Conservation (phyloP, 2,888 invertebrate species). For the Stegophylla sp. region DNA sequence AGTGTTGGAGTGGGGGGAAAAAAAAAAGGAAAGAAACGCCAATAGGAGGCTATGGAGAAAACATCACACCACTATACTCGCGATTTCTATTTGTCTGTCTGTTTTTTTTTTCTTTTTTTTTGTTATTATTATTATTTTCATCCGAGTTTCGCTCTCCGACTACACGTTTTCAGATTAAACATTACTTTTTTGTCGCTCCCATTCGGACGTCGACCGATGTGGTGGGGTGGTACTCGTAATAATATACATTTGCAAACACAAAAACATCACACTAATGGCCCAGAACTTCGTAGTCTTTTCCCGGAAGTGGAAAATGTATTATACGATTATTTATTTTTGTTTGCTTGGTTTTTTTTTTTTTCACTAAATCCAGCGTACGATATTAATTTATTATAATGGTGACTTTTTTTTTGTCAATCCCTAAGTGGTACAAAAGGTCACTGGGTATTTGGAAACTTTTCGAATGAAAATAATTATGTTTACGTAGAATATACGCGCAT, state of each 20-base stretch:
- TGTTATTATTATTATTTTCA: not conserved
- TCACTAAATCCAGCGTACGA: not conserved
- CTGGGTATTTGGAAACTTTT: conserved; percentile 34
- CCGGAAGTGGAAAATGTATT: conserved; percentile 37
- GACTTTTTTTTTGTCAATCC: conserved; percentile 20
- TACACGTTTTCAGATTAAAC: conserved; percentile 23
- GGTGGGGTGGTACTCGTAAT: not conserved
- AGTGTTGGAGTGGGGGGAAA: no score
- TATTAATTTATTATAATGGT: conserved; percentile 28
- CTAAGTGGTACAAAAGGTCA: conserved; percentile 49
- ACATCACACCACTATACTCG: not conserved
- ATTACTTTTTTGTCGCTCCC: conserved; percentile 16
- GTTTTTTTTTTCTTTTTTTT: not conserved
- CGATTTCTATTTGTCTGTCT: conserved; percentile 2
- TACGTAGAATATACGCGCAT: no score
- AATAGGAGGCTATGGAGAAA: not conserved
- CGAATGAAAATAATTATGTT: conserved; percentile 5
- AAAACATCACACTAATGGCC: conserved; percentile 33
- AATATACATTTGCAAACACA: not conserved
- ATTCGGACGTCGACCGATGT: not conserved
- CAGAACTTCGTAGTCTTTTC: conserved; percentile 8
- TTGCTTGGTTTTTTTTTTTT: no score
- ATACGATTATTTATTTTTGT: conserved; percentile 38
- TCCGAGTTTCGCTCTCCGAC: not conserved
- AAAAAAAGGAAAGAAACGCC: not conserved